These are phyloP conservation scores for Thelaira solivaga DNA, from an alignment of 2,888 invertebrate genomes.

Conservation along the genomic window DNA sequence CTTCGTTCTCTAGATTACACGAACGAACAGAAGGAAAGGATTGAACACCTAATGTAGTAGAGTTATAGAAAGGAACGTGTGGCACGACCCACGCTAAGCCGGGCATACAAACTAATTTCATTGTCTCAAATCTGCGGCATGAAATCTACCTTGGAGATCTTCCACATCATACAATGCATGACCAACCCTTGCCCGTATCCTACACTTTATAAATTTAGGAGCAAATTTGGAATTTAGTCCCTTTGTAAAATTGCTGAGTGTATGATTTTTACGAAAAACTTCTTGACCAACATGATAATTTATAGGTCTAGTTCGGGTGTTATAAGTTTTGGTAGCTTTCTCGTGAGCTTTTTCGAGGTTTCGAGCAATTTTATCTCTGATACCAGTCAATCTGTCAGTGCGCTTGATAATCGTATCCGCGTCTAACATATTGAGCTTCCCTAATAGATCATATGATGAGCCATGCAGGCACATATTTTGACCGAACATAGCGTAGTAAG, in stretches of 20 bases:
- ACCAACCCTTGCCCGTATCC: no score
- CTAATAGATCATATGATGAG: not conserved
- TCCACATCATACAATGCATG: no score
- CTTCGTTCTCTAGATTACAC: no score
- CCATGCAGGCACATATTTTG: conserved; percentile 46
- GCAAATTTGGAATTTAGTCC: no score
- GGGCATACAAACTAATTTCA: no score
- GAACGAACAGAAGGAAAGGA: no score
- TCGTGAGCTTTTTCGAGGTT: not conserved
- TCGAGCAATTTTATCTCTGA: not conserved
- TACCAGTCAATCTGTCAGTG: not conserved
- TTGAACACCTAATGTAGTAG: no score
- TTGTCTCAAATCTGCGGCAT: no score
- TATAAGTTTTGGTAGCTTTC: not conserved
- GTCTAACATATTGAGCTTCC: not conserved
- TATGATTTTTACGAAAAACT: conserved; percentile 5
- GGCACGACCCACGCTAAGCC: no score
- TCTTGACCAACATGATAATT: conserved; percentile 7
- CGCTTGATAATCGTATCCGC: not conserved
- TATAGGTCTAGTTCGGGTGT: not conserved
- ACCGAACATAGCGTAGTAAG: not conserved
- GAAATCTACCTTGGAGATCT: no score
- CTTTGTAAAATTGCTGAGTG: not conserved
- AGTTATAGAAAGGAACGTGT: no score
- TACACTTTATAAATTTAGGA: no score